These are phyloP conservation scores for Anseranas semipalmata DNA, from an alignment of 2,113 vertebrate genomes.

Conservation along the genomic window DNA sequence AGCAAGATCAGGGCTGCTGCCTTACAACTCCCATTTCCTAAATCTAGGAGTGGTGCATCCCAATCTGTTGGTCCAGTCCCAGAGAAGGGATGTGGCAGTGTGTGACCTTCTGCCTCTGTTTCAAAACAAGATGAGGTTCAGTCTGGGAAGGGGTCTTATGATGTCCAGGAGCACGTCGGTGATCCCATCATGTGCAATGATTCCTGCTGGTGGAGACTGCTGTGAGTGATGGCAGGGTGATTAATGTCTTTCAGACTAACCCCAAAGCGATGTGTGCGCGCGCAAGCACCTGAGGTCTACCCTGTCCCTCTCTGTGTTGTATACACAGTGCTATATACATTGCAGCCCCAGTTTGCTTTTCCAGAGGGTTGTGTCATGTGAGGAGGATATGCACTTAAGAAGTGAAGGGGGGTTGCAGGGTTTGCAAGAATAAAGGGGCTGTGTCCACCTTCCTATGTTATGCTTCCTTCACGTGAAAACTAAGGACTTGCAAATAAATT, in stretches of 20 bases:
- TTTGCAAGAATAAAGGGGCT: not conserved
- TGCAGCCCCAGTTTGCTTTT: not conserved
- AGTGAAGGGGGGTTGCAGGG: accelerated
- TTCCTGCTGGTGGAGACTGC: not conserved
- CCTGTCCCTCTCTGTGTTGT: not conserved
- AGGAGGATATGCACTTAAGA: not conserved
- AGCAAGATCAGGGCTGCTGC: not conserved
- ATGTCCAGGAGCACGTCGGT: not conserved
- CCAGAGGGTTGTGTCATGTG: not conserved
- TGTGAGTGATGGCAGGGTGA: not conserved
- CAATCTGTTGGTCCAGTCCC: not conserved
- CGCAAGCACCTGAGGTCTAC: accelerated
- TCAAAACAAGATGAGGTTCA: not conserved
- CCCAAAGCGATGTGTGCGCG: not conserved
- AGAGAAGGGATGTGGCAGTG: not conserved
- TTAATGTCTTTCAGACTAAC: not conserved
- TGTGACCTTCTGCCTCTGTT: not conserved
- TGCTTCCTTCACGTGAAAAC: not conserved
- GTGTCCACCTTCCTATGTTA: accelerated
- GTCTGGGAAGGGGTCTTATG: not conserved
- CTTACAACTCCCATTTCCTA: not conserved
- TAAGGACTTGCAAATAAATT: not conserved
- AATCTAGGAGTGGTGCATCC: not conserved
- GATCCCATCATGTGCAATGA: not conserved
- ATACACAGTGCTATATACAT: accelerated